Conservation (phyloP, 2,113 vertebrate genomes). For the Ictalurus punctatus region DNA sequence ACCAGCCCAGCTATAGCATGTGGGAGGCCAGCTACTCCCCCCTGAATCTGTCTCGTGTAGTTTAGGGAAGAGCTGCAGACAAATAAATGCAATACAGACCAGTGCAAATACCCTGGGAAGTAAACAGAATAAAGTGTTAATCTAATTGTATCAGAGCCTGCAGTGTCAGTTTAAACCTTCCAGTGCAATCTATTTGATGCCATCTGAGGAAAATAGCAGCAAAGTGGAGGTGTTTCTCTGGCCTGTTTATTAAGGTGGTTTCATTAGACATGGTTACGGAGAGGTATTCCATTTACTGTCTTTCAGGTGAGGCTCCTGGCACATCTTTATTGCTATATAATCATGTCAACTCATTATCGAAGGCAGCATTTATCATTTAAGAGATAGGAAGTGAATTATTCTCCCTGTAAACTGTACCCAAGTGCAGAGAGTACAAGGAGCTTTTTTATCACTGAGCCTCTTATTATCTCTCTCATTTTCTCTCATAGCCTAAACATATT, state of each 20-base stretch:
- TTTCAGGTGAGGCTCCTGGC: constrained; percentile 51
- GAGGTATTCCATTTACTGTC: constrained; percentile 56
- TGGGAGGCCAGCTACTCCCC: constrained; percentile 66
- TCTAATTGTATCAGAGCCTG: constrained; percentile 72
- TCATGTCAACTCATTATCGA: constrained; percentile 56
- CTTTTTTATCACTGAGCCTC: constrained; percentile 18
- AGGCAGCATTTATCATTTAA: constrained; percentile 56
- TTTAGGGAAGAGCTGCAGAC: constrained; percentile 69
- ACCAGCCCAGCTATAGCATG: constrained; percentile 47
- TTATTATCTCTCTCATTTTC: constrained; percentile 15
- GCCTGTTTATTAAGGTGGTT: constrained; percentile 58
- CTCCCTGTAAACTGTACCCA: constrained; percentile 42
- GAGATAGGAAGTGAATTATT: constrained; percentile 43
- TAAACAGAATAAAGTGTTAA: constrained; percentile 61
- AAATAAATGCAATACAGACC: constrained; percentile 65
- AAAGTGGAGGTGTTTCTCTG: constrained; percentile 41
- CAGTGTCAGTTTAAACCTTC: constrained; percentile 68
- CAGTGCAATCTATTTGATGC: constrained; percentile 74
- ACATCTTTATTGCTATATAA: constrained; percentile 61
- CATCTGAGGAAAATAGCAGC: constrained; percentile 59
- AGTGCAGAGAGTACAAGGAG: constrained; percentile 7
- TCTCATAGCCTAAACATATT: constrained; percentile 36
- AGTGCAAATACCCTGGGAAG: constrained; percentile 57
- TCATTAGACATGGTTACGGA: constrained; percentile 58
- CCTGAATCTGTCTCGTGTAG: constrained; percentile 70